phyloP scores from a whole-genome alignment of 2,888 invertebrate species.

The Aspidiotus rigidus region DNA sequence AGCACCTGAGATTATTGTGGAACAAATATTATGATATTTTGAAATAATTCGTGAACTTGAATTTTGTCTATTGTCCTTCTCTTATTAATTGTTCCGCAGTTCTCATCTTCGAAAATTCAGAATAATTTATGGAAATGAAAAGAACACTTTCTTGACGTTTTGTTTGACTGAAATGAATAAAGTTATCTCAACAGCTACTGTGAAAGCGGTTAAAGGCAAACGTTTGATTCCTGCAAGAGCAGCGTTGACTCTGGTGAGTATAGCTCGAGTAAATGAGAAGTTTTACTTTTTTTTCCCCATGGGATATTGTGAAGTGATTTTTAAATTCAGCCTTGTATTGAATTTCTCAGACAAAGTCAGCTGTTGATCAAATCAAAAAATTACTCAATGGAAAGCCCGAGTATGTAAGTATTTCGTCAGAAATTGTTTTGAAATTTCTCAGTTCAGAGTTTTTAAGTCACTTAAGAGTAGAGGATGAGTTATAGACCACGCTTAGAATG shows the following conservation, averaged over 20 bases:
- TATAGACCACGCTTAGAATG: too few species aligned
- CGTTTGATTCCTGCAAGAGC: slow-evolving; percentile 70
- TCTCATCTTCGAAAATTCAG: too few species aligned
- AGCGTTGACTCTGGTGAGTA: slow-evolving; percentile 62
- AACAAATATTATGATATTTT: too few species aligned
- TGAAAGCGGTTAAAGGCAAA: slow-evolving; percentile 66
- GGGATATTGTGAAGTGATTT: background rate
- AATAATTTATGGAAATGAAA: too few species aligned
- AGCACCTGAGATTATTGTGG: too few species aligned
- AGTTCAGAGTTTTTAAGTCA: too few species aligned
- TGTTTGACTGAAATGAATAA: slow-evolving; percentile 57
- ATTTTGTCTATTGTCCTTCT: too few species aligned
- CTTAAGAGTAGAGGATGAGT: too few species aligned
- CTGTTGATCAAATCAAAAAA: slow-evolving; percentile 73
- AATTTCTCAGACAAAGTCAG: slow-evolving; percentile 61
- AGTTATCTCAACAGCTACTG: slow-evolving; percentile 76
- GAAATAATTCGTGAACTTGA: too few species aligned
- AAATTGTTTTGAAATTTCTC: too few species aligned
- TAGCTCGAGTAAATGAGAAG: background rate
- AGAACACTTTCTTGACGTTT: too few species aligned
- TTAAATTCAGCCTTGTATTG: background rate
- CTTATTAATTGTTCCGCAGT: too few species aligned
- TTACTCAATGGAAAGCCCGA: slow-evolving; percentile 67
- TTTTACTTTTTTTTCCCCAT: background rate
- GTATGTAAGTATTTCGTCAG: slow-evolving; percentile 47